Evolutionary conservation across 2,888 invertebrate species (phyloP).

Genomic region (Andrena flavipes): DNA sequence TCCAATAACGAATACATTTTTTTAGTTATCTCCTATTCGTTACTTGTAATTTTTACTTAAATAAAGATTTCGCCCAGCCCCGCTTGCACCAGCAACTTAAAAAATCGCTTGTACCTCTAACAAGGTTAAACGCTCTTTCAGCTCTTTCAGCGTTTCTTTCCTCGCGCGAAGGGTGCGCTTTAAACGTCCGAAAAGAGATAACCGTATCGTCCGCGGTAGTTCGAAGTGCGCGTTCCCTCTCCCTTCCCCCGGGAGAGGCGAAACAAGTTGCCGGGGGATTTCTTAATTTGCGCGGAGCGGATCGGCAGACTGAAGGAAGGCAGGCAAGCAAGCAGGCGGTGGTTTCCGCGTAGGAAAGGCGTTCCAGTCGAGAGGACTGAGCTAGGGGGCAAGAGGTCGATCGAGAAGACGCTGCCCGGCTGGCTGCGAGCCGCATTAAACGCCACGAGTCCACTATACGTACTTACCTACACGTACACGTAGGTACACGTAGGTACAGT

Average conservation of each 20-base stretch:
- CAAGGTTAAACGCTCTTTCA: too few relatives aligned
- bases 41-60: too few relatives aligned
- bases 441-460: slow-evolving; percentile 1
- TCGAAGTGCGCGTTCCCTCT: too few relatives aligned
- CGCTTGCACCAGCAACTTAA: too few relatives aligned
- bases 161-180: too few relatives aligned
- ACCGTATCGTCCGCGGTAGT: background rate
- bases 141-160: too few relatives aligned
- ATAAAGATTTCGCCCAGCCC: too few relatives aligned
- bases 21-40: too few relatives aligned
- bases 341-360: slow-evolving; percentile 43
- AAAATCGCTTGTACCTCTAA: too few relatives aligned
- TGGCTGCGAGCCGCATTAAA: slow-evolving; percentile 19
- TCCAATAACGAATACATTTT: too few relatives aligned
- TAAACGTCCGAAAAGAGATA: background rate
- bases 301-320: background rate
- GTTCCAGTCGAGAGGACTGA: slow-evolving; percentile 47
- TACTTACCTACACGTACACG: background rate
- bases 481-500: slow-evolving; percentile 5
- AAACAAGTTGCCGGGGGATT: background rate
- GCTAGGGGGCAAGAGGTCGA: slow-evolving; percentile 52
- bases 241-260: background rate
- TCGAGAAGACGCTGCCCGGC: slow-evolving; percentile 34
- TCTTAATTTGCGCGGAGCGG: slow-evolving; percentile 13
- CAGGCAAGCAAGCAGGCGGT: background rate